These are phyloP conservation scores for Drosophila kepulauana DNA, from an alignment of 1,140 invertebrate species.

Conservation along the genomic window DNA sequence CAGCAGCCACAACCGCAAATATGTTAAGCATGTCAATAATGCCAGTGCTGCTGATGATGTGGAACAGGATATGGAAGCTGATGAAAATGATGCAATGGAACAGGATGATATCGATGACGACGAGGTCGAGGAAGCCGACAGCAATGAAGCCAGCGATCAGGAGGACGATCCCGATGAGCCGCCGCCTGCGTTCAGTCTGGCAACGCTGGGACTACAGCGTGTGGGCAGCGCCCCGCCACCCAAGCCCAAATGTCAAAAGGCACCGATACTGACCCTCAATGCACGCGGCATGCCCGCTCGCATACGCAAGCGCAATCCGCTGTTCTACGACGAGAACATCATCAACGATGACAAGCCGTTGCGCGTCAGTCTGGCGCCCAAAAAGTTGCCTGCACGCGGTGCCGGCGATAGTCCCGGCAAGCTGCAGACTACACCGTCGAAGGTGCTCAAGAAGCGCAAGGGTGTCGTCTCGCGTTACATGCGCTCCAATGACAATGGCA, in stretches of 20 bases:
- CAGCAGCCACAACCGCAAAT: neutral
- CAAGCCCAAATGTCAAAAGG: conserved; percentile 88
- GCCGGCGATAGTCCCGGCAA: conserved; percentile 79
- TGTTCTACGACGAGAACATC: conserved; percentile 96
- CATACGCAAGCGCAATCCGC: conserved; percentile 95
- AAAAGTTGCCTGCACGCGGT: conserved; percentile 74
- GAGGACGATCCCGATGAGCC: conserved; percentile 87
- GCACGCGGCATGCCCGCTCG: conserved; percentile 94
- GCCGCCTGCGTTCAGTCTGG: conserved; percentile 89
- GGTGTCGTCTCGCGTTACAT: conserved; percentile 79
- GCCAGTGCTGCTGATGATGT: conserved; percentile 37
- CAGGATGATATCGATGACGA: conserved; percentile 43
- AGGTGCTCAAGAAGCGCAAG: conserved; percentile 86
- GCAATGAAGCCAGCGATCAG: conserved; percentile 56
- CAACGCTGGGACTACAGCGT: conserved; percentile 91
- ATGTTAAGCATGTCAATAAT: neutral
- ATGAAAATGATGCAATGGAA: conserved; percentile 34
- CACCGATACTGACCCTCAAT: conserved; percentile 91
- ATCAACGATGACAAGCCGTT: conserved; percentile 92
- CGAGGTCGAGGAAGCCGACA: conserved; percentile 68
- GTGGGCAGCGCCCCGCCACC: conserved; percentile 91
- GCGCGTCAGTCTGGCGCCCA: conserved; percentile 86
- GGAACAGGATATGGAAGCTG: conserved; percentile 22
- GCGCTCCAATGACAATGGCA: conserved; percentile 62
- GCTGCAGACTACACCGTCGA: conserved; percentile 84